phyloP scores from a whole-genome alignment of 2,888 invertebrate genomes.

The Scrobipalpa atriplicella region DNA sequence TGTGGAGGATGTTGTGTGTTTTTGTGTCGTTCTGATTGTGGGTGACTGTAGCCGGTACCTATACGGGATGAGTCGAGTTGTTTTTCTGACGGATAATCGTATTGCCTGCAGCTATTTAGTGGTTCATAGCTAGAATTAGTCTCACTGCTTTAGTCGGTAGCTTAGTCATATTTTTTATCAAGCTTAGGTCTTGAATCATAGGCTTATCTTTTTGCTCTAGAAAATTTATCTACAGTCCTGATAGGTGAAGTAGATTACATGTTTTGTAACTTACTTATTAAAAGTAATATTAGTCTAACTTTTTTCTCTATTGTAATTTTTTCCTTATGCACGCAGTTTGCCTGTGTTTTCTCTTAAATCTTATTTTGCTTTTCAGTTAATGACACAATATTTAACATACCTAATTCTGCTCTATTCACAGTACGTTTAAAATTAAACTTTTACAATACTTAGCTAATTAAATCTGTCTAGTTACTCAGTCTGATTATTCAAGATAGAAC shows the following conservation, averaged over 20 bases:
- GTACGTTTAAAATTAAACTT: too few relatives aligned
- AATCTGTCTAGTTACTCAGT: slow-evolving; percentile 13
- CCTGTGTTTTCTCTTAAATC: too few relatives aligned
- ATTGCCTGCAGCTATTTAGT: slow-evolving; percentile 2
- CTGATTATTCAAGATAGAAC: slow-evolving; percentile 30
- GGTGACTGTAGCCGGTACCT: slow-evolving; percentile 4
- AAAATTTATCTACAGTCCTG: neutral
- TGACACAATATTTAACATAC: too few relatives aligned
- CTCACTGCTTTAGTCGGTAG: neutral
- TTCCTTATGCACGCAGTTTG: too few relatives aligned
- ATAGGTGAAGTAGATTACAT: neutral
- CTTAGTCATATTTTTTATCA: slow-evolving; percentile 1
- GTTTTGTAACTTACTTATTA: neutral
- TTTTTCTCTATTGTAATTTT: neutral
- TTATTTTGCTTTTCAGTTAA: too few relatives aligned
- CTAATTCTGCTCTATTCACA: too few relatives aligned
- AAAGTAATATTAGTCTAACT: neutral
- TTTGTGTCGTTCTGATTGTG: slow-evolving; percentile 19
- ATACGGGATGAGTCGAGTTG: neutral
- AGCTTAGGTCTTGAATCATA: neutral
- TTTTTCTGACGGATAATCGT: slow-evolving; percentile 2
- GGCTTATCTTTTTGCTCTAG: neutral
- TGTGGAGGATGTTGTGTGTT: slow-evolving; percentile 31
- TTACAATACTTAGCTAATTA: too few relatives aligned
- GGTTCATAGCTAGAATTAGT: neutral